Evolutionary conservation across 2,888 invertebrate genomes (phyloP).

Genomic region (Nebria salina): DNA sequence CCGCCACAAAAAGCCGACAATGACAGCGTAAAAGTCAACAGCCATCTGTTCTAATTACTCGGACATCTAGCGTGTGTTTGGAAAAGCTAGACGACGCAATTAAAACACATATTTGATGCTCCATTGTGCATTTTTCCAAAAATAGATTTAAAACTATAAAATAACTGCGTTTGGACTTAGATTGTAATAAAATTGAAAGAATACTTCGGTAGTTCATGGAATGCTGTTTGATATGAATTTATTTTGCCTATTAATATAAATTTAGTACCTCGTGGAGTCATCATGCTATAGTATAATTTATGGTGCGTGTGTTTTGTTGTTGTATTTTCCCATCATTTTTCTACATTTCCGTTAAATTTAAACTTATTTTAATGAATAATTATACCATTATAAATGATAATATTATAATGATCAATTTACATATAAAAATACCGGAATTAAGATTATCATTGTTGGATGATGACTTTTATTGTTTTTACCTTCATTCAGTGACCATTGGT

Average conservation of each 20-base stretch:
- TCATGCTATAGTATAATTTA: slow-evolving; percentile 33
- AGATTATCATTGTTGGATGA: neutral
- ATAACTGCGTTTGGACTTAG: too few relatives aligned
- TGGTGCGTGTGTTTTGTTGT: slow-evolving; percentile 31
- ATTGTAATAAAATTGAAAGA: too few relatives aligned
- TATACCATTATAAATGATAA: slow-evolving; percentile 37
- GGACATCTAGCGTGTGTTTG: slow-evolving; percentile 5
- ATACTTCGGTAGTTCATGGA: neutral
- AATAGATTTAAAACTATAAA: too few relatives aligned
- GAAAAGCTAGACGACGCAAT: too few relatives aligned
- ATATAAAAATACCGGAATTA: slow-evolving; percentile 31
- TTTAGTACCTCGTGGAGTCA: slow-evolving; percentile 2
- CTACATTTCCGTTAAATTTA: slow-evolving; percentile 37
- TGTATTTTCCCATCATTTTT: slow-evolving; percentile 36
- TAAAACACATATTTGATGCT: too few relatives aligned
- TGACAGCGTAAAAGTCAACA: slow-evolving; percentile 44
- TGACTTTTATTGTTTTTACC: neutral
- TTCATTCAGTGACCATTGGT: neutral
- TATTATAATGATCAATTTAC: slow-evolving; percentile 36
- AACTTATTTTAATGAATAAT: slow-evolving; percentile 39
- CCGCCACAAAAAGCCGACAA: slow-evolving; percentile 42
- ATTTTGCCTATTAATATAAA: neutral
- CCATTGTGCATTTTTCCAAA: too few relatives aligned
- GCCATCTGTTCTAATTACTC: slow-evolving; percentile 42
- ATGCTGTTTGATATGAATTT: too few relatives aligned